phyloP scores from a whole-genome alignment of 2,797 vertebrate genomes.

The Carapus acus region DNA sequence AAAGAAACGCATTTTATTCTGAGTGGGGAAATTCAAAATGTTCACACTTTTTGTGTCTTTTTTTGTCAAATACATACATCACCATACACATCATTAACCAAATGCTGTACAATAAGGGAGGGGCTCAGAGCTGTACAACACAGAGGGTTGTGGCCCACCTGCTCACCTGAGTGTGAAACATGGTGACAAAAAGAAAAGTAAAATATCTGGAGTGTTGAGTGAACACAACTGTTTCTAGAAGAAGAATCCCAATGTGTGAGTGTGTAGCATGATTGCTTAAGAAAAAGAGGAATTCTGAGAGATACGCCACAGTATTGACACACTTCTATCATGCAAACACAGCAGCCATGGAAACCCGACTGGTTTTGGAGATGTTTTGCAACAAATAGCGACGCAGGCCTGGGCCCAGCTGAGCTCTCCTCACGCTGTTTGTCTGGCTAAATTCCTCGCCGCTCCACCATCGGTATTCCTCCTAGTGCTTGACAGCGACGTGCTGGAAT shows the following conservation, averaged over 20 bases:
- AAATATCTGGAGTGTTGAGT: too few relatives aligned
- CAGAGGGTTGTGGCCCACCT: too few relatives aligned
- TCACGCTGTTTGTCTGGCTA: not conserved
- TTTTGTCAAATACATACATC: too few relatives aligned
- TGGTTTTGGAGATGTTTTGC: slow-evolving; percentile 37
- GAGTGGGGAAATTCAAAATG: too few relatives aligned
- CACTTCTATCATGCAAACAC: slow-evolving; percentile 1
- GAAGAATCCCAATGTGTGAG: too few relatives aligned
- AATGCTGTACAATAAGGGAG: too few relatives aligned
- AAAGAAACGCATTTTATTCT: not conserved
- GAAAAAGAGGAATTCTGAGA: not conserved
- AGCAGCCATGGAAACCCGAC: slow-evolving; percentile 14
- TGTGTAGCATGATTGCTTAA: too few relatives aligned
- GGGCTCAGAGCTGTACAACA: too few relatives aligned
- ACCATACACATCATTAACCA: too few relatives aligned
- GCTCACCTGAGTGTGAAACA: too few relatives aligned
- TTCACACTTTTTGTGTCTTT: too few relatives aligned
- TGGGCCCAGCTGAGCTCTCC: not conserved
- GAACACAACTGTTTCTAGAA: not conserved
- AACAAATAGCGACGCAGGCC: slow-evolving; percentile 34
- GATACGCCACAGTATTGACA: not conserved
- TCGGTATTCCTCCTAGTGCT: not conserved
- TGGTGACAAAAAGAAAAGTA: too few relatives aligned
- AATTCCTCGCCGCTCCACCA: not conserved
- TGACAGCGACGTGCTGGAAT: not conserved